A percentile compares a stretch with the other conserved stretches of the same genome.
Evolutionary conservation across 2,888 invertebrate species (phyloP).

Genomic region (Tricholauxania praeusta): DNA sequence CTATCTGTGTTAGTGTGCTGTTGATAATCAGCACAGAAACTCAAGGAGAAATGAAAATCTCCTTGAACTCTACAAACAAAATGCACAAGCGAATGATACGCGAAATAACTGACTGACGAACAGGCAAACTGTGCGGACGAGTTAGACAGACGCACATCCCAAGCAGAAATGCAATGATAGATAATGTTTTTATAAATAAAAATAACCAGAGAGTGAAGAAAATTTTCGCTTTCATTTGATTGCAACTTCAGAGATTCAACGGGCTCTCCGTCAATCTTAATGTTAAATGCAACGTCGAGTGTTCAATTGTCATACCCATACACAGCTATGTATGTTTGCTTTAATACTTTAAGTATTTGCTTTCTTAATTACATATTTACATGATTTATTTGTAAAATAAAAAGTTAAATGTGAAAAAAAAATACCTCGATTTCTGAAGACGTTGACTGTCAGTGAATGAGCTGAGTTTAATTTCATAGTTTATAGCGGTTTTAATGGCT

Average conservation of each 20-base stretch:
- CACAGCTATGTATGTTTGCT: neutral
- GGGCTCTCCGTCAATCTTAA: no score
- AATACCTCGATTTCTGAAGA: neutral
- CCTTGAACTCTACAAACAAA: slow-evolving; percentile 25
- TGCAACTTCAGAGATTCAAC: neutral
- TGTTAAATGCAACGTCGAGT: no score
- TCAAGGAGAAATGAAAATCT: slow-evolving; percentile 7
- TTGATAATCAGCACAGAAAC: neutral
- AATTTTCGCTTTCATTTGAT: slow-evolving; percentile 14
- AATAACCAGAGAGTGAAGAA: neutral
- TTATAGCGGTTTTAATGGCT: slow-evolving; percentile 1
- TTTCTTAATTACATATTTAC: slow-evolving; percentile 33
- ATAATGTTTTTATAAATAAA: neutral
- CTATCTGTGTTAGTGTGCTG: neutral
- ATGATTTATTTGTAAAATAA: slow-evolving; percentile 25
- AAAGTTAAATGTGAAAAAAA: neutral
- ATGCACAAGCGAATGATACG: neutral
- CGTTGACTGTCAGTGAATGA: neutral
- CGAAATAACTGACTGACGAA: neutral
- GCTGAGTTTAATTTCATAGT: slow-evolving; percentile 1
- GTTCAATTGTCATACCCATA: neutral
- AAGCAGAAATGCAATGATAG: neutral
- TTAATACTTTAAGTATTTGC: slow-evolving; percentile 22
- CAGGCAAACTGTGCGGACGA: neutral
- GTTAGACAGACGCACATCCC: neutral